Conservation (phyloP, 2,888 invertebrate species). For the Drosophila mimetica region DNA sequence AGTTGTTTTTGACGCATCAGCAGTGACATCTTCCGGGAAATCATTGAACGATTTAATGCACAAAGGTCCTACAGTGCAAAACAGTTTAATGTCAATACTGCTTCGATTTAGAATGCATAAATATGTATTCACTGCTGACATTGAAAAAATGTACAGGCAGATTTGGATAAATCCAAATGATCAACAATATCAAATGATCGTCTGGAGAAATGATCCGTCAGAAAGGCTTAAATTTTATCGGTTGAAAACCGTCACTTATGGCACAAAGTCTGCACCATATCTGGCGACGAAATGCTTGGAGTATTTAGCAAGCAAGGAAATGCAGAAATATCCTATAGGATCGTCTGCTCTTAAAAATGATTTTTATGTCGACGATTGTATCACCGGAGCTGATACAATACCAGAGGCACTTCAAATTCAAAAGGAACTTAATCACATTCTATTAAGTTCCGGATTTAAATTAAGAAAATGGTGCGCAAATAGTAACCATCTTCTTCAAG, state of each 20-base stretch:
- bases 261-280: too few relatives aligned
- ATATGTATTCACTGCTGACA: background rate
- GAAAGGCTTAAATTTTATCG: background rate
- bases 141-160: too few relatives aligned
- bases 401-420: constrained; percentile 2
- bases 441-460: background rate
- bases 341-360: too few relatives aligned
- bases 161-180: background rate
- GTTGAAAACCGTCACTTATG: too few relatives aligned
- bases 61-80: background rate
- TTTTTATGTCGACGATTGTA: background rate
- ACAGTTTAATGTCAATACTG: background rate
- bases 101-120: too few relatives aligned
- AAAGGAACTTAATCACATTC: background rate
- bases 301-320: background rate
- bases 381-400: constrained; percentile 1
- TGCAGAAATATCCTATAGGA: background rate
- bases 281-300: background rate
- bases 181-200: background rate
- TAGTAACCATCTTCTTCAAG: background rate
- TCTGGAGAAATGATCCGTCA: background rate
- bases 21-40: background rate
- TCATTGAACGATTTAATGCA: background rate
- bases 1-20: too few relatives aligned
- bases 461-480: background rate